Conservation (phyloP, 2,888 invertebrate genomes). For the Timema cristinae region DNA sequence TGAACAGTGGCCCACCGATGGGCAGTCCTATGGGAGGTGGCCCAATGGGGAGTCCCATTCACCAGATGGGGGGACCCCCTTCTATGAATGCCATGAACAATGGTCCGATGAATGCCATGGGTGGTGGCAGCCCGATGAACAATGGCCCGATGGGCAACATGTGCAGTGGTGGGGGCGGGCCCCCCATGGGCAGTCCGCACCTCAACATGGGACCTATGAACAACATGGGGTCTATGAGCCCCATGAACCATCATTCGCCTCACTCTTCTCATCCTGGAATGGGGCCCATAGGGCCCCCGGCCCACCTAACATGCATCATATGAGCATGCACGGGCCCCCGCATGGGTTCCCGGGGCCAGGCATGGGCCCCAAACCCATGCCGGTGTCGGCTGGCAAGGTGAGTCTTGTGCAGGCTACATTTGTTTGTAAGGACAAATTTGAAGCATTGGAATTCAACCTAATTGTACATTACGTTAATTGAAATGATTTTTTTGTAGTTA, state of each 20-base stretch:
- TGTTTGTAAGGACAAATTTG: not conserved
- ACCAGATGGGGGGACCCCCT: slow-evolving; percentile 33
- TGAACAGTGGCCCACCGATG: slow-evolving; percentile 53
- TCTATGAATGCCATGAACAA: slow-evolving; percentile 29
- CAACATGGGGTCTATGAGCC: slow-evolving; percentile 34
- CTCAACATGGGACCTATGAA: slow-evolving; percentile 49
- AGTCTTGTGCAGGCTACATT: slow-evolving; percentile 24
- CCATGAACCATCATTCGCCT: slow-evolving; percentile 27
- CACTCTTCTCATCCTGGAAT: slow-evolving; percentile 29
- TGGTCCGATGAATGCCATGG: slow-evolving; percentile 39
- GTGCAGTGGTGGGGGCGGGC: slow-evolving; percentile 20
- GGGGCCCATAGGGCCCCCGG: slow-evolving; percentile 39
- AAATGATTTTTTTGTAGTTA: not conserved
- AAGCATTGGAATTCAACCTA: not conserved
- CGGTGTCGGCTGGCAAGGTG: slow-evolving; percentile 86
- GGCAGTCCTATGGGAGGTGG: slow-evolving; percentile 49
- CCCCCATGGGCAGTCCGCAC: slow-evolving; percentile 66
- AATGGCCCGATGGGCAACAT: slow-evolving; percentile 21
- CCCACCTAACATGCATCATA: slow-evolving; percentile 37
- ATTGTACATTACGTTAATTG: not conserved
- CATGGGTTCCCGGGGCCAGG: slow-evolving; percentile 48
- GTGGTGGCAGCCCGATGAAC: slow-evolving; percentile 25
- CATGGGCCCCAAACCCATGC: slow-evolving; percentile 82
- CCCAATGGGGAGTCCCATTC: slow-evolving; percentile 42
- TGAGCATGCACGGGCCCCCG: slow-evolving; percentile 45